Percentiles rank a stretch among this genome's conserved stretches.
Conservation (phyloP, 2,113 vertebrate species). For the Microcebus lehilahytsara region DNA sequence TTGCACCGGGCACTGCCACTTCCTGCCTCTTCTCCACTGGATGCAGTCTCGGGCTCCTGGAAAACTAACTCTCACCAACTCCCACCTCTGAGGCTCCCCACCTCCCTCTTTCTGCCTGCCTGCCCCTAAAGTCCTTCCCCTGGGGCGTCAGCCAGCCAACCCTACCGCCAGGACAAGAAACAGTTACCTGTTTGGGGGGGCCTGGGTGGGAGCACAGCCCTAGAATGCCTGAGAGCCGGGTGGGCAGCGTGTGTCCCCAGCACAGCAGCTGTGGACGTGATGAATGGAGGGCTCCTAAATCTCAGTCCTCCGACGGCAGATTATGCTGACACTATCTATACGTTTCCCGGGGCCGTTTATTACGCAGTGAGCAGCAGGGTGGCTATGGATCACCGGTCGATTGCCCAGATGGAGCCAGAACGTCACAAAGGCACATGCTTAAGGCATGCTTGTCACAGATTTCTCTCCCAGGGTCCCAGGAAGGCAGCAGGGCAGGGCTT, state of each 20-base stretch:
- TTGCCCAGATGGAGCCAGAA: background rate
- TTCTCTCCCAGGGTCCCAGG: background rate
- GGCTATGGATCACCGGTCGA: background rate
- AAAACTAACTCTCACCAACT: background rate
- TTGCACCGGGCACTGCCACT: background rate
- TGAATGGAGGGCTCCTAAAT: background rate
- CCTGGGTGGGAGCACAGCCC: background rate
- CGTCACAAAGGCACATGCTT: background rate
- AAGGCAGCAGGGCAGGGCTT: background rate
- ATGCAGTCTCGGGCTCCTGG: background rate
- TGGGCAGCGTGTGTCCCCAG: background rate
- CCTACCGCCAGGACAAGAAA: background rate
- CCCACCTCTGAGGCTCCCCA: background rate
- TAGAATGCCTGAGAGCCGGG: too few relatives aligned
- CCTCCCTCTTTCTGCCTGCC: too few relatives aligned
- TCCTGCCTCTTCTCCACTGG: background rate
- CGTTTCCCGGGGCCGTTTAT: background rate
- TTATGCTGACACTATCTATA: slow-evolving; percentile 24
- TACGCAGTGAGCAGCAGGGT: background rate
- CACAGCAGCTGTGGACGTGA: background rate
- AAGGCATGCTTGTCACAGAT: background rate
- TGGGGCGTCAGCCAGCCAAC: background rate
- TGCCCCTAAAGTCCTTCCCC: background rate
- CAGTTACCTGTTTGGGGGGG: background rate
- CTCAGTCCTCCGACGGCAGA: background rate